Conservation (phyloP, 2,888 invertebrate genomes). For the Orthosia cruda region DNA sequence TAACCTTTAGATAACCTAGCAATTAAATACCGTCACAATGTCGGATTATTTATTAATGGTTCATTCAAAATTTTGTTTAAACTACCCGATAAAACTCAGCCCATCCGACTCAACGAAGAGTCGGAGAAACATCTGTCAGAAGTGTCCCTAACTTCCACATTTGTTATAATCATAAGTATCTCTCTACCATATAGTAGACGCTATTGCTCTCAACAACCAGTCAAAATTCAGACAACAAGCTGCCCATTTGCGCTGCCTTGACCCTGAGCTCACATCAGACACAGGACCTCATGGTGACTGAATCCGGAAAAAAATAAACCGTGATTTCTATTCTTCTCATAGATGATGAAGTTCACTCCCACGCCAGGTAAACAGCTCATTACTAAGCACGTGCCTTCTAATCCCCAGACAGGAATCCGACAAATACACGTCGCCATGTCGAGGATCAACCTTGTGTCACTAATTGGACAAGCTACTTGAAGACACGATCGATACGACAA, state of each 20-base stretch:
- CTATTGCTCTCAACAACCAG: neutral
- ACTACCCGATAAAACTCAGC: neutral
- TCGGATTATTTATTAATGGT: conserved; percentile 17
- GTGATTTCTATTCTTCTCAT: neutral
- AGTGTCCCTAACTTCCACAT: no score
- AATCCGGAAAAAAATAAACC: neutral
- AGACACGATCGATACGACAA: conserved; percentile 38
- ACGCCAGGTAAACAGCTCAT: conserved; percentile 48
- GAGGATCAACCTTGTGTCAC: conserved; percentile 46
- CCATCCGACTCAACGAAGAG: no score
- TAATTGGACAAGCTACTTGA: conserved; percentile 55
- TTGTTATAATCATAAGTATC: no score
- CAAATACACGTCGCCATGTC: conserved; percentile 28
- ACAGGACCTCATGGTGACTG: neutral
- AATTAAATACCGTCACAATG: conserved; percentile 23
- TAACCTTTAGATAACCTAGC: conserved; percentile 45
- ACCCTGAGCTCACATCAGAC: neutral
- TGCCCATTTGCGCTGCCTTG: neutral
- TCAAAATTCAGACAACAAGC: neutral
- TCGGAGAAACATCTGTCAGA: no score
- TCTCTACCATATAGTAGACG: no score
- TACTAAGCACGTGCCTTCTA: conserved; percentile 54
- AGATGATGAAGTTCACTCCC: neutral
- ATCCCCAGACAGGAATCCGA: conserved; percentile 50
- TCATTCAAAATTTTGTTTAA: neutral